Conservation (phyloP, 2,797 vertebrate species). For the Spea hammondii region DNA sequence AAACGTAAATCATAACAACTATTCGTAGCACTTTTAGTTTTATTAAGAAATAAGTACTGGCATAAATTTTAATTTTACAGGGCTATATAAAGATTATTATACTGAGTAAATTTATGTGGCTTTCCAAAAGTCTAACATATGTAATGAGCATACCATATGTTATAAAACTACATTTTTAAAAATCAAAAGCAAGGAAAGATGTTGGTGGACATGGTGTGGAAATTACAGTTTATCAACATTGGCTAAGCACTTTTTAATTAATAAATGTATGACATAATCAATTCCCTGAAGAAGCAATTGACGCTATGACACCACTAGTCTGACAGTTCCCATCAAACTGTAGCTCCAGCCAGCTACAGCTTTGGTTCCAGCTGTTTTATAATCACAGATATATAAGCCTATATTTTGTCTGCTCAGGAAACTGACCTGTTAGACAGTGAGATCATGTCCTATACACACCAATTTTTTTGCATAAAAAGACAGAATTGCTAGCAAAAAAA, state of each 20-base stretch:
- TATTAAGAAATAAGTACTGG: too few species aligned
- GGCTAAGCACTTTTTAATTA: not conserved
- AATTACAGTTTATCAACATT: too few species aligned
- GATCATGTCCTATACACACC: constrained; percentile 1
- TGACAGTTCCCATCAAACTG: not conserved
- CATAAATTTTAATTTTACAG: too few species aligned
- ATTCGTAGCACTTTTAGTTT: too few species aligned
- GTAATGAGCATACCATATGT: too few species aligned
- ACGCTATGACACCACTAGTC: not conserved
- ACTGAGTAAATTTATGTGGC: too few species aligned
- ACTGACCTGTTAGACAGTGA: not conserved
- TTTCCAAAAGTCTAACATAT: too few species aligned
- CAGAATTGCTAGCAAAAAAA: not conserved
- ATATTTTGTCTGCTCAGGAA: not conserved
- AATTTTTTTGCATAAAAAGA: constrained; percentile 14
- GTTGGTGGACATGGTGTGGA: too few species aligned
- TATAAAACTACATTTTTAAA: too few species aligned
- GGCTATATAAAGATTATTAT: too few species aligned
- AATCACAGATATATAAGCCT: not conserved
- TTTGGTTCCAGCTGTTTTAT: not conserved
- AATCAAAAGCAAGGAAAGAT: too few species aligned
- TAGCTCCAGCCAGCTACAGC: not conserved
- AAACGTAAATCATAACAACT: too few species aligned
- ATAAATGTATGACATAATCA: not conserved
- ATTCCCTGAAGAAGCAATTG: not conserved